Conservation (phyloP, 2,888 invertebrate genomes). For the Calliscelio sp. region DNA sequence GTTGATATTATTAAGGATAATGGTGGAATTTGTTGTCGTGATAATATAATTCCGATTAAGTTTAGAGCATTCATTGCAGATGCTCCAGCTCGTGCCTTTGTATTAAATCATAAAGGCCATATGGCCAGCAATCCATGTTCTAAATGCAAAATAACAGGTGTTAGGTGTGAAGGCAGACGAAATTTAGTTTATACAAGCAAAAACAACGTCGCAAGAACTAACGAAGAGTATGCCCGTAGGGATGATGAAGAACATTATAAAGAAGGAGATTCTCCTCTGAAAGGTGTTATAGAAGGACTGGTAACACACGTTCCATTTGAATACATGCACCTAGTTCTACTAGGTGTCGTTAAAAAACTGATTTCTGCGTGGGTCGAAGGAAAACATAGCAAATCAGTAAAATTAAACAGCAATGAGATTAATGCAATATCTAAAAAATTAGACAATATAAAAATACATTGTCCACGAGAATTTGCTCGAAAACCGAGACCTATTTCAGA, state of each 20-base stretch:
- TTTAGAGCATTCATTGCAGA: constrained; percentile 68
- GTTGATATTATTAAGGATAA: constrained; percentile 36
- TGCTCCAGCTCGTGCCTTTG: constrained; percentile 72
- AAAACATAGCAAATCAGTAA: constrained; percentile 31
- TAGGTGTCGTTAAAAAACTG: constrained; percentile 54
- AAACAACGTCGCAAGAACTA: neutral
- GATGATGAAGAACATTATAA: constrained; percentile 65
- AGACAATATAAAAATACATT: constrained; percentile 5
- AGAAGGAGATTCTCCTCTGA: constrained; percentile 51
- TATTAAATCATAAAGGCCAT: constrained; percentile 66
- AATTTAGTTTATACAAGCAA: constrained; percentile 29
- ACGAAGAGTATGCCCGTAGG: neutral
- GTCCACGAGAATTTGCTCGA: constrained; percentile 54
- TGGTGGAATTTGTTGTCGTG: constrained; percentile 58
- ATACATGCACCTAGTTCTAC: neutral
- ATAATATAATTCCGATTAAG: constrained; percentile 34
- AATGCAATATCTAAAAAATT: constrained; percentile 48
- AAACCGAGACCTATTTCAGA: constrained; percentile 22
- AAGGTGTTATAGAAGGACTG: constrained; percentile 26
- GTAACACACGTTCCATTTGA: constrained; percentile 61
- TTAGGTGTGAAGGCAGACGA: constrained; percentile 21
- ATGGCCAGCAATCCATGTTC: constrained; percentile 68
- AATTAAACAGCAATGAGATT: constrained; percentile 29
- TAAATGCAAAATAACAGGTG: constrained; percentile 66
- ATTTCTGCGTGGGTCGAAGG: constrained; percentile 53